These are phyloP conservation scores for Seira ritae DNA, from an alignment of 2,888 invertebrate genomes.

Conservation along the genomic window DNA sequence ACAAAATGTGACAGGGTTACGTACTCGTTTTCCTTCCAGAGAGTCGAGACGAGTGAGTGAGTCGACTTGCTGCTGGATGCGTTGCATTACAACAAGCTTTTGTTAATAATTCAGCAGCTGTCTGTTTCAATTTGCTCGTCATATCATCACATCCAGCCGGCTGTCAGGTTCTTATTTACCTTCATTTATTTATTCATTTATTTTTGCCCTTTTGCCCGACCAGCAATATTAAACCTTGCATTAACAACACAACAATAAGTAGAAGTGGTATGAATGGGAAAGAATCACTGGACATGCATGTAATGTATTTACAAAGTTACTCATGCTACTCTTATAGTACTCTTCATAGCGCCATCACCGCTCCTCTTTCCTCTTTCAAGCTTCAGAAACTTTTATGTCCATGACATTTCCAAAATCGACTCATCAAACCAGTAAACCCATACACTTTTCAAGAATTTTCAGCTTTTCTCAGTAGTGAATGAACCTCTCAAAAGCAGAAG, in stretches of 20 bases:
- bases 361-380: neutral
- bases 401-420: conserved; percentile 41
- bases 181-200: neutral
- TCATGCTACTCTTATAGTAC: conserved; percentile 5
- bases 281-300: neutral
- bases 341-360: no score
- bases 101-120: conserved; percentile 53
- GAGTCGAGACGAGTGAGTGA: no score
- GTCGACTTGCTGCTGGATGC: neutral
- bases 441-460: conserved; percentile 13
- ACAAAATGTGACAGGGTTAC: neutral
- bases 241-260: no score
- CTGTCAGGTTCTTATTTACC: neutral
- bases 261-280: no score
- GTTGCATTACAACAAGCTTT: conserved; percentile 11
- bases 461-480: neutral
- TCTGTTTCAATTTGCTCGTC: conserved; percentile 49
- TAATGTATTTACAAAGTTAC: neutral
- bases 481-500: conserved; percentile 19
- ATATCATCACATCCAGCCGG: conserved; percentile 30
- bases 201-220: neutral
- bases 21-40: no score
- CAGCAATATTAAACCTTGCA: neutral
- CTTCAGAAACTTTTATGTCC: conserved; percentile 19
- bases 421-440: conserved; percentile 40